Evolutionary conservation across 1,140 invertebrate species (phyloP).

Genomic region (Ditylenchus dipsaci): DNA sequence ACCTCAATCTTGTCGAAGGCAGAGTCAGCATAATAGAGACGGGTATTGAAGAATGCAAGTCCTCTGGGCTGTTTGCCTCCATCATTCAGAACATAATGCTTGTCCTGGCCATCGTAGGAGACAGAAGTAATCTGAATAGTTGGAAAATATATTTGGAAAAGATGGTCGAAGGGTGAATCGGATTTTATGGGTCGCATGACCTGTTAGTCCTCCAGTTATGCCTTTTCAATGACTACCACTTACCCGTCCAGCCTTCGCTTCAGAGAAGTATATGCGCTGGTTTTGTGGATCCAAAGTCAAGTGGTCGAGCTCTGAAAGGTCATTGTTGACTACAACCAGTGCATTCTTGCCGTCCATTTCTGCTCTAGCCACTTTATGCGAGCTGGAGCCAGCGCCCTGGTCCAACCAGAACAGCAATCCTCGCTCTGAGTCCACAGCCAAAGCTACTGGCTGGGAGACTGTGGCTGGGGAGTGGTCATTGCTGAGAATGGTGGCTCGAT

Average conservation of each 20-base stretch:
- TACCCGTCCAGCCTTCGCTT: constrained; percentile 70
- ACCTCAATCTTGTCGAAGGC: constrained; percentile 83
- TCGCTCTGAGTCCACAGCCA: constrained; percentile 82
- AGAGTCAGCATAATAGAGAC: constrained; percentile 82
- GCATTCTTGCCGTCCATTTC: constrained; percentile 83
- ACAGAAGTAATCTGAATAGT: constrained; percentile 68
- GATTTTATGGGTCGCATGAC: background rate
- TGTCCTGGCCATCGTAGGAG: constrained; percentile 71
- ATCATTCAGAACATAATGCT: constrained; percentile 68
- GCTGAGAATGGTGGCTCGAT: constrained; percentile 78
- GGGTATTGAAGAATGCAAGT: constrained; percentile 72
- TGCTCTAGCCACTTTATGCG: constrained; percentile 78
- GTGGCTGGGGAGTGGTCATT: constrained; percentile 82
- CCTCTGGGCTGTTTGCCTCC: constrained; percentile 69
- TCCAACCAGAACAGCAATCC: constrained; percentile 92
- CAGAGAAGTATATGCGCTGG: constrained; percentile 79
- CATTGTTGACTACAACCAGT: constrained; percentile 54
- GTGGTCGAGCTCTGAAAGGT: constrained; percentile 67
- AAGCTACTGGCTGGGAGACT: constrained; percentile 77
- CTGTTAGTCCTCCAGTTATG: too few species aligned
- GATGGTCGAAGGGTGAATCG: constrained; percentile 18
- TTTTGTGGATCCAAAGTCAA: constrained; percentile 78
- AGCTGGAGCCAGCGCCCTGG: constrained; percentile 81
- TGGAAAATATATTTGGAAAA: too few species aligned
- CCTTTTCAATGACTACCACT: constrained; percentile 7